Base-by-base conservation (phyloP, 2,113 vertebrate genomes). In the Gila orcuttii region DNA sequence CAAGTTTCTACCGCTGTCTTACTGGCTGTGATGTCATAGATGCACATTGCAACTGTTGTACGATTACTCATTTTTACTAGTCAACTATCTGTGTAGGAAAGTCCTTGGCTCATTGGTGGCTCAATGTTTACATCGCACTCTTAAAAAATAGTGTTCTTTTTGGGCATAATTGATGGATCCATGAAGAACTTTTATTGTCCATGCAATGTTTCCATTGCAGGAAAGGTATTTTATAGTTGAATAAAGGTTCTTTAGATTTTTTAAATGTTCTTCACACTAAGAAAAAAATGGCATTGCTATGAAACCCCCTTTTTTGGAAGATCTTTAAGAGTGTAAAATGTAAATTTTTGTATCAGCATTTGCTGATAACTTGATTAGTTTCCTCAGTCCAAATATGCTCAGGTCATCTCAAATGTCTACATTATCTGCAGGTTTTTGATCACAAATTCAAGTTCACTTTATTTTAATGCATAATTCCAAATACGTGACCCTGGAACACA, bases 21-120 rank as follows among this genome's bases (percentile, higher is more conserved):
- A 60, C 90, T 83, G 62, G 15, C 79, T 81, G 45, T 87, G 85
- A 60, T 50, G 73, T 83, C 85, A 87, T 89, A 66, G 87, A 87
- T 84, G 87, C 82, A 52, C 84, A 59, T 87, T 59, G 77, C 66
- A 87, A 12, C 33, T 31, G 52, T 21, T 57, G 52, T 21, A 17
- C 19, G 19, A 6, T 57, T 21, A 57, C 52, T 50, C 8, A 33
- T 77, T 55, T 77, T 25, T 31, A 31, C 47, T 3, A 52, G n/a
- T 76, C 45, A 25, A 42, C 73, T 75, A 52, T 7, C 28, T 28
- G 73, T 50, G 3, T 19, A 77, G 11, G 47, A 52, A 19, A 55
- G n/a, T 76, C 23, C 9, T 17, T 71, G 21, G 0, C 39, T 25
- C 23, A 13, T 25, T 75, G 42, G 3, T 71, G 21, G 0, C 39